phyloP scores from a whole-genome alignment of 2,113 vertebrate genomes.

The Leptodactylus fuscus region DNA sequence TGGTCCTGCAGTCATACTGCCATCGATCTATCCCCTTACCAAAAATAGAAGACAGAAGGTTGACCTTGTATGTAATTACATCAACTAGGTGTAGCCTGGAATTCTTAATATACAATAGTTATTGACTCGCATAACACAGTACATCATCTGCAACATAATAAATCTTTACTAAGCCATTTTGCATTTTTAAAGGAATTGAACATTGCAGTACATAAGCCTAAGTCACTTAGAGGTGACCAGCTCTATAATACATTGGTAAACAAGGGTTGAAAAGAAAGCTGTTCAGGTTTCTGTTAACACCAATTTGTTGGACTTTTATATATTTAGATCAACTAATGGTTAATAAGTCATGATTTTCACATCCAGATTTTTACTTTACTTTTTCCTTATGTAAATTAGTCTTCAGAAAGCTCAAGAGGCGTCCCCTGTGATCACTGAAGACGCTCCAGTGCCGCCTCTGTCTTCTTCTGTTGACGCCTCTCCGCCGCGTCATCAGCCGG shows the following conservation, averaged over 20 bases:
- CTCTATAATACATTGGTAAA: neutral
- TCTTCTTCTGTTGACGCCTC: too few relatives aligned
- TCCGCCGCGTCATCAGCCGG: too few relatives aligned
- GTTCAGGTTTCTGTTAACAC: neutral
- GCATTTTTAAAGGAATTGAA: too few relatives aligned
- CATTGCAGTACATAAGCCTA: neutral
- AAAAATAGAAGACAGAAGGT: too few relatives aligned
- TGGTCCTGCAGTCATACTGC: too few relatives aligned
- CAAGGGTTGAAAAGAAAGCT: neutral
- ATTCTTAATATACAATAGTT: neutral
- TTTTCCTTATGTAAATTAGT: too few relatives aligned
- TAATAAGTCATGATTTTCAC: neutral
- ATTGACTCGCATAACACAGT: neutral
- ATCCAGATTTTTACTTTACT: neutral
- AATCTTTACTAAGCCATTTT: too few relatives aligned
- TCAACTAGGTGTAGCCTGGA: neutral
- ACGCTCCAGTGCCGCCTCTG: too few relatives aligned
- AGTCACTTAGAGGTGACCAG: neutral
- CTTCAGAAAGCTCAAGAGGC: too few relatives aligned
- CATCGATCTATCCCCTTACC: too few relatives aligned
- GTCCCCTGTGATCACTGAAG: too few relatives aligned
- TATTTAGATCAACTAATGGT: neutral
- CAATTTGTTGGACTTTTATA: neutral
- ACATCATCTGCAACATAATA: neutral
- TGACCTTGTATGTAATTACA: too few relatives aligned